These are phyloP conservation scores for Spodoptera frugiperda DNA, from an alignment of 1,140 invertebrate species.

Conservation along the genomic window DNA sequence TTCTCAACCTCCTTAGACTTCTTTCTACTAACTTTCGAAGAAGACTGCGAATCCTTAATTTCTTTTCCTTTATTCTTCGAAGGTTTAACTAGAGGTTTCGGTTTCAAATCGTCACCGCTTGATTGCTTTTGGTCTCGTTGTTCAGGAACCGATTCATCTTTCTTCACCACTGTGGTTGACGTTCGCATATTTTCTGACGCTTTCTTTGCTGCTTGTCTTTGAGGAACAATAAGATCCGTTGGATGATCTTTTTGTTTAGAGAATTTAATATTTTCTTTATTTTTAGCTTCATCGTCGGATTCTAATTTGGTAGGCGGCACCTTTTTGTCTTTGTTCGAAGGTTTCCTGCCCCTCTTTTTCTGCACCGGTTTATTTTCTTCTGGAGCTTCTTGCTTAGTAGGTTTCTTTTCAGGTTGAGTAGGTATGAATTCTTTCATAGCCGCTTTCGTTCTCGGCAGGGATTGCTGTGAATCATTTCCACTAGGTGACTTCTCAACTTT, in stretches of 20 bases:
- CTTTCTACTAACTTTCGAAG: conserved; percentile 86
- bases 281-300: conserved; percentile 81
- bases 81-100: conserved; percentile 74
- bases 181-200: conserved; percentile 93
- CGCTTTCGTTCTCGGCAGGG: conserved; percentile 91
- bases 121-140: conserved; percentile 62
- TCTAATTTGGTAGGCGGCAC: conserved; percentile 64
- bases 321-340: conserved; percentile 80
- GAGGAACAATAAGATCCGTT: conserved; percentile 95
- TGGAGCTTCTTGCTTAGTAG: conserved; percentile 50
- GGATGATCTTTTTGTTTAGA: conserved; percentile 89
- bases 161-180: conserved; percentile 84
- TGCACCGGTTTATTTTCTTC: conserved; percentile 80
- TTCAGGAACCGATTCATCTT: conserved; percentile 74
- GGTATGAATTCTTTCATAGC: conserved; percentile 92
- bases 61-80: conserved; percentile 75
- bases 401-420: conserved; percentile 78
- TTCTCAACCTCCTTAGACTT: conserved; percentile 86
- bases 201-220: conserved; percentile 96
- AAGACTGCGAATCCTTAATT: conserved; percentile 61
- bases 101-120: conserved; percentile 77
- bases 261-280: conserved; percentile 87
- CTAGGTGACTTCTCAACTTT: conserved; percentile 87
- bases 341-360: conserved; percentile 79
- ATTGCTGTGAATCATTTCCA: conserved; percentile 90